Conservation (phyloP, 2,797 vertebrate genomes). For the Halcyon chelicuti region DNA sequence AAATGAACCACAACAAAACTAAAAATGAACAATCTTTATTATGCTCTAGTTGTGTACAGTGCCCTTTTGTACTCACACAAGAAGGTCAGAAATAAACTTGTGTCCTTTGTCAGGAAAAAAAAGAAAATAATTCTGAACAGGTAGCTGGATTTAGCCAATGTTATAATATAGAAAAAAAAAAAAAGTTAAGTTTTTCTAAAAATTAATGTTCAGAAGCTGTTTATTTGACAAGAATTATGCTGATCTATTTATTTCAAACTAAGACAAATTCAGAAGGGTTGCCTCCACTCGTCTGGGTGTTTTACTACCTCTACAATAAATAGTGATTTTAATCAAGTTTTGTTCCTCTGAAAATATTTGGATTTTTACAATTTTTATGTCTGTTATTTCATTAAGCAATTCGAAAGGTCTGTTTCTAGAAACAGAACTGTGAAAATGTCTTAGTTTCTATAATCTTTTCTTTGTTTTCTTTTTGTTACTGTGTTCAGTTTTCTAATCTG, state of each 20-base stretch:
- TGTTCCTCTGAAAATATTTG: neutral
- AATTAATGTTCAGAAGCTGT: neutral
- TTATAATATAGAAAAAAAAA: neutral
- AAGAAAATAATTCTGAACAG: neutral
- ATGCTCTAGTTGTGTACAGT: neutral
- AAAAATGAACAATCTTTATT: rapidly evolving
- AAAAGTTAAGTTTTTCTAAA: neutral
- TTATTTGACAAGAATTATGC: neutral
- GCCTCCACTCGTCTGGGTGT: neutral
- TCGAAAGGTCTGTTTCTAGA: neutral
- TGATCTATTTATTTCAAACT: neutral
- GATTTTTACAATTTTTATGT: neutral
- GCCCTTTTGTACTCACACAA: neutral
- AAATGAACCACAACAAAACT: neutral
- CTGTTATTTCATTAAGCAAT: neutral
- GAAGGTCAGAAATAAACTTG: neutral
- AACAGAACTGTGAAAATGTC: neutral
- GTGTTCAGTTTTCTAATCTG: neutral
- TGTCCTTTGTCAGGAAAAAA: neutral
- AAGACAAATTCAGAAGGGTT: neutral
- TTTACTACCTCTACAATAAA: neutral
- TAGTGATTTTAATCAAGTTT: neutral
- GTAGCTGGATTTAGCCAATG: neutral
- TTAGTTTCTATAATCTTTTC: neutral
- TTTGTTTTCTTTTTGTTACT: neutral